phyloP scores from a whole-genome alignment of 2,113 vertebrate species.

The Hypanus sabinus region DNA sequence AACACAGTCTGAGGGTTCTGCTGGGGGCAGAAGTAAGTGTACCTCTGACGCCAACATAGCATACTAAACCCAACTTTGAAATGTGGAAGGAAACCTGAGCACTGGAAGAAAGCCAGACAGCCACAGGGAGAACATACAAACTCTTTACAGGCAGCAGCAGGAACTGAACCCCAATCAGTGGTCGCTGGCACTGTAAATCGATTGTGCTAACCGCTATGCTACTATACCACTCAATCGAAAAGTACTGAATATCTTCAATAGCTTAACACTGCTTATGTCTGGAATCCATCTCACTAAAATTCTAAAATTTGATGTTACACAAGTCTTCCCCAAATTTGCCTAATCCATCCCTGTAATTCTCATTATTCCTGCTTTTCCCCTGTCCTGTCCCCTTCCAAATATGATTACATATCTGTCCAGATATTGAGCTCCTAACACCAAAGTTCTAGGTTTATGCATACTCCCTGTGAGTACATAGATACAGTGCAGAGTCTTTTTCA shows the following conservation, averaged over 20 bases:
- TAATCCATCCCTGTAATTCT: neutral
- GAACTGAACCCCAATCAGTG: too few species aligned
- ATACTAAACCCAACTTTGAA: too few species aligned
- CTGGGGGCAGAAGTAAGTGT: too few species aligned
- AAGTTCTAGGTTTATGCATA: neutral
- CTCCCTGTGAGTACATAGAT: neutral
- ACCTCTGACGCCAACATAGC: too few species aligned
- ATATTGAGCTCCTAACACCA: neutral
- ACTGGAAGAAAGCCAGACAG: too few species aligned
- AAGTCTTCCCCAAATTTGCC: neutral
- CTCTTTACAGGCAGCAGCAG: too few species aligned
- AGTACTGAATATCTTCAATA: neutral
- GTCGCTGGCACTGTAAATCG: too few species aligned
- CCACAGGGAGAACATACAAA: too few species aligned
- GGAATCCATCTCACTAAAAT: neutral
- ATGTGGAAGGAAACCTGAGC: too few species aligned
- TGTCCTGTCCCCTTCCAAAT: neutral
- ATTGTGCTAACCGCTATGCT: too few species aligned
- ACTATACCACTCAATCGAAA: neutral
- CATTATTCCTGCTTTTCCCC: neutral
- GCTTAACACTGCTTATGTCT: neutral
- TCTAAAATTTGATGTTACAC: neutral
- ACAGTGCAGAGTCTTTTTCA: too few species aligned
- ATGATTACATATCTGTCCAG: neutral
- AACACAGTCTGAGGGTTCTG: too few species aligned